These are phyloP conservation scores for Latheticus oryzae DNA, from an alignment of 2,888 invertebrate genomes.

Conservation along the genomic window DNA sequence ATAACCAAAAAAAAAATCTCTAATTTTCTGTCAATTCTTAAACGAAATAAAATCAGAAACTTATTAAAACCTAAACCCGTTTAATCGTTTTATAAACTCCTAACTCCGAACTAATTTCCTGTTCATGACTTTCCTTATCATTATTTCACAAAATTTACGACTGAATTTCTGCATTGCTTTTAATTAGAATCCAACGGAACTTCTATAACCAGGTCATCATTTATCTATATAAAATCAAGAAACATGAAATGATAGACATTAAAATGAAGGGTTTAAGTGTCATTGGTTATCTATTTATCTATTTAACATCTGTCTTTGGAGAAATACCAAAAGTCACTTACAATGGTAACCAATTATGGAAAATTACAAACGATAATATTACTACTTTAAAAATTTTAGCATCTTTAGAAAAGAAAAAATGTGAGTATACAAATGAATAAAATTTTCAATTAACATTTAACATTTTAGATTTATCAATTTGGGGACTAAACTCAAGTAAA, in stretches of 20 bases:
- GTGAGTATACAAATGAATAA: conserved; percentile 62
- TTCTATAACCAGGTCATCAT: conserved; percentile 23
- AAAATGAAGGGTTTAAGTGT: conserved; percentile 25
- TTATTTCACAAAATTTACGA: conserved; percentile 15
- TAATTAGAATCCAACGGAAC: conserved; percentile 28
- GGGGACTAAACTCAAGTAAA: conserved; percentile 73
- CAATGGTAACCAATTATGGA: conserved; percentile 82
- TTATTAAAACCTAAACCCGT: no score
- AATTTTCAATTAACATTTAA: no score
- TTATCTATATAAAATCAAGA: conserved; percentile 34
- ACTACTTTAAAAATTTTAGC: conserved; percentile 68
- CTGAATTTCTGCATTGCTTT: background rate
- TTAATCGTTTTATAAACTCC: no score
- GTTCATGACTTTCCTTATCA: no score
- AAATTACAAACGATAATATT: conserved; percentile 71
- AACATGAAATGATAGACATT: conserved; percentile 15
- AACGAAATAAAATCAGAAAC: no score
- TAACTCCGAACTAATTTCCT: no score
- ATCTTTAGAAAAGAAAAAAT: conserved; percentile 70
- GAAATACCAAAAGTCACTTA: conserved; percentile 69
- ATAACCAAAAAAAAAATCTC: no score
- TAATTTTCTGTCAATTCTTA: no score
- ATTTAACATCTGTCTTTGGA: background rate
- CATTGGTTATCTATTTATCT: conserved; percentile 8
- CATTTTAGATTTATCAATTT: conserved; percentile 68